Evolutionary conservation across 2,113 vertebrate genomes (phyloP), one percentile per base, ranked within the genome.

Genomic region (Myocastor coypus): DNA sequence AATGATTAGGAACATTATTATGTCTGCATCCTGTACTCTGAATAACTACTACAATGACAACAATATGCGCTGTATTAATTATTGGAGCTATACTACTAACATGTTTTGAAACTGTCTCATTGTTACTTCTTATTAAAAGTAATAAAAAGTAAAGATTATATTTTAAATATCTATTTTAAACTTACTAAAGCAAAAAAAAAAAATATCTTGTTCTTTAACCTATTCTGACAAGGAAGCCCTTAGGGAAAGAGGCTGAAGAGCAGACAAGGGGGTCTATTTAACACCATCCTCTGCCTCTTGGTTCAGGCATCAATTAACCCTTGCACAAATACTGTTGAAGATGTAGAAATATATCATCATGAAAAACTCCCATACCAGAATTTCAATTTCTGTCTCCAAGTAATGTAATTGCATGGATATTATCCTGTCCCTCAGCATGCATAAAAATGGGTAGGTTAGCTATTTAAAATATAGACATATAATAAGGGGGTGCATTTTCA

Each of bases 401-500:
- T 69, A 84, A 69, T 87, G 13, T 26, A 69, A 57, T 69, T 85
- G 7, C 24, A 52, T 55, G 17, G 8, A 57, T 30, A 2, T 30
- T 24, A 68, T 84, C 77, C 50, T 42, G 55, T 52, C 69, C 22
- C 81, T 77, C 40, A 77, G 73, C 16, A 92, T 61, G 3, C 61
- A 92, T 12, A 59, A 42, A 88, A 92, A 40, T 19, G 26, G 26
- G 55, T 24, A 90, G 32, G 32, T 78, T 89, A 68, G 22, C 69
- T 89, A 71, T 92, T 59, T 87, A 94, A 85, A n/a, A 93, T 0
- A 95, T 77, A 52, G 92, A 95, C 73, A 97, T 96, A 96, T 93
- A 96, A 87, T 88, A 63, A 19, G 73, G 32, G 37, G 37, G 85
- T 88, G 78, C 94, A 98, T 98, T 97, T 98, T 97, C 83, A 97